Base-by-base conservation (phyloP, 1,140 invertebrate genomes). In the Drosophila sp. region DNA sequence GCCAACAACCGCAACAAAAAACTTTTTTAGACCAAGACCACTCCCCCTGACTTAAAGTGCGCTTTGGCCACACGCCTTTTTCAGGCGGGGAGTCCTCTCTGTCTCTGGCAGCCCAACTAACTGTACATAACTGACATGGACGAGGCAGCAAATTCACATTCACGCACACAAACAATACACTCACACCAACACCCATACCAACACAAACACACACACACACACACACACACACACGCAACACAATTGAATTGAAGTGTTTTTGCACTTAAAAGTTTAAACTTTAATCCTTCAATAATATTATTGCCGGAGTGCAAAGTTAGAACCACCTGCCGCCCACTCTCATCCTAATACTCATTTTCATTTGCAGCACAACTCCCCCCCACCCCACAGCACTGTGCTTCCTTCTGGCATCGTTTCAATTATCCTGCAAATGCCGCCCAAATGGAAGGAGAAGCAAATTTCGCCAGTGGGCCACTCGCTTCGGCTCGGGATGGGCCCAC, bases 271-370 rank as follows among this genome's bases (percentile, higher is more conserved):
- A 86, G 83, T 86, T 87, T 76, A 87, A 87, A 86, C 79, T 86
- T 86, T 79, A 87, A 86, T 86, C 83, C 79, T 86, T 86, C 83
- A 86, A 86, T 87, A 86, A 86, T 86, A 87, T 86, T 87, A 79
- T 86, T 69, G 76, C 62, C 67, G 47, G 67, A 86, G 83, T 87
- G 83, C 83, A 82, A 86, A 86, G 83, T 87, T 83, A 71, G 66
- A 76, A 41, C 40, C 78, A 69, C 70, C 70, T 58, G 70, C 38
- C 57, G 35, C 66, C 35, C 58, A 27, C 27, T 30, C 33, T 25
- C 56, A 11, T 30, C 56, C n/a, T 38, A 4, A 25, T 25, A 4
- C 44, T 47, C 44, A 5, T 27, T 10, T 23, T 50, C 44, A 50
- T 60, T 25, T 30, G 6, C 38, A 60, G 17, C 25, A 3, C n/a